phyloP scores from a whole-genome alignment of 2,888 invertebrate species.

The Saturnia pavonia region DNA sequence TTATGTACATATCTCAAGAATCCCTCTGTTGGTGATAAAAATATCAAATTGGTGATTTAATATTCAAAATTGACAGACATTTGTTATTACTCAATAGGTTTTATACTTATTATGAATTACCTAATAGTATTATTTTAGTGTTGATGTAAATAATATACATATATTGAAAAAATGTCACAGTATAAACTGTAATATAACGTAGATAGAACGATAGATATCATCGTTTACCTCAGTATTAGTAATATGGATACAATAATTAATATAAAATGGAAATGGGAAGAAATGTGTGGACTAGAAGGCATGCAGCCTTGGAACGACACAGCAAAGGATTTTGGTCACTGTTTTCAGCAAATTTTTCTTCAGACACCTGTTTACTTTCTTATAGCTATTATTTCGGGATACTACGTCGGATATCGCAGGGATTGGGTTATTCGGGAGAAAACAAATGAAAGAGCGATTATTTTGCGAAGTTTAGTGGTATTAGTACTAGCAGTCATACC shows the following conservation, averaged over 20 bases:
- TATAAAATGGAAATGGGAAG: conserved; percentile 86
- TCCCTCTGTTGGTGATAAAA: too few relatives aligned
- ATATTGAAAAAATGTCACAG: background rate
- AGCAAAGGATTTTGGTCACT: conserved; percentile 89
- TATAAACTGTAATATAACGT: background rate
- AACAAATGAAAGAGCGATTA: conserved; percentile 84
- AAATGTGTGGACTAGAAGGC: conserved; percentile 88
- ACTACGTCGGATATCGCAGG: conserved; percentile 87
- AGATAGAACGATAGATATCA: background rate
- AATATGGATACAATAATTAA: conserved; percentile 30
- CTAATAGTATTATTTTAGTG: background rate
- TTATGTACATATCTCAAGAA: too few relatives aligned
- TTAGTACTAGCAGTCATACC: conserved; percentile 85
- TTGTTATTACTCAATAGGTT: background rate
- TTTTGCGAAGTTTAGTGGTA: conserved; percentile 84
- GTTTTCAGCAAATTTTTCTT: conserved; percentile 92
- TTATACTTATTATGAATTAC: background rate
- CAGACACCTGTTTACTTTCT: conserved; percentile 88
- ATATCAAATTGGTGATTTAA: background rate
- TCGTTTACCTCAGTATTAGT: background rate
- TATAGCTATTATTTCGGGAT: conserved; percentile 90
- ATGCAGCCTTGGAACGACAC: conserved; percentile 86
- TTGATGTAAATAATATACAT: too few relatives aligned
- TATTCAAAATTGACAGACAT: background rate
- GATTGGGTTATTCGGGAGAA: conserved; percentile 84